Conservation (phyloP, 2,797 vertebrate genomes). For the Lagodon rhomboides region DNA sequence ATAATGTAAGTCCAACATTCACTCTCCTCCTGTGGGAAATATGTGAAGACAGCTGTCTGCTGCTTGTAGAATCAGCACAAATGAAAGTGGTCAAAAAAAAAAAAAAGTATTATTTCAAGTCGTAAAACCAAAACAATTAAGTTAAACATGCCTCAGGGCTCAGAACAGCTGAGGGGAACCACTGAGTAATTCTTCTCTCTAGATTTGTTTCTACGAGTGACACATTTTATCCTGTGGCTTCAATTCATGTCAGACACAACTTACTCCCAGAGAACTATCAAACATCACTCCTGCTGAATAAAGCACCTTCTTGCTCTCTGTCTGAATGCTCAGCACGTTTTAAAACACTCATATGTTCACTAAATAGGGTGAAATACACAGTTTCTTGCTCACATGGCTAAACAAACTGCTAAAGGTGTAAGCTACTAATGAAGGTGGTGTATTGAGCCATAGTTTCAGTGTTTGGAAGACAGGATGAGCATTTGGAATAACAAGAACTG, state of each 20-base stretch:
- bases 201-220: background rate
- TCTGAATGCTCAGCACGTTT: constrained; percentile 3
- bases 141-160: background rate
- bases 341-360: constrained; percentile 50
- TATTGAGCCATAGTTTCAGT: background rate
- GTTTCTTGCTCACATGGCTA: constrained; percentile 27
- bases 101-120: background rate
- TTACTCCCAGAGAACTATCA: background rate
- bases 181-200: background rate
- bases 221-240: background rate
- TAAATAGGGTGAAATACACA: constrained; percentile 39
- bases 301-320: background rate
- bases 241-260: background rate
- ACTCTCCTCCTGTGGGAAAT: background rate
- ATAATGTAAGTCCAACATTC: background rate
- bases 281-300: background rate
- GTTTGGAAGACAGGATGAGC: background rate
- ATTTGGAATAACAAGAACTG: background rate
- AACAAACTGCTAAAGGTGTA: constrained; percentile 39
- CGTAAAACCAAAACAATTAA: background rate
- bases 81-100: background rate
- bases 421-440: background rate
- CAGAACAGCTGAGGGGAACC: background rate
- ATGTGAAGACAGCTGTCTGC: background rate
- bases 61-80: background rate